Base-by-base conservation (phyloP, 64 coral and sea anemone genomes). In the Actinia tenebrosa region DNA sequence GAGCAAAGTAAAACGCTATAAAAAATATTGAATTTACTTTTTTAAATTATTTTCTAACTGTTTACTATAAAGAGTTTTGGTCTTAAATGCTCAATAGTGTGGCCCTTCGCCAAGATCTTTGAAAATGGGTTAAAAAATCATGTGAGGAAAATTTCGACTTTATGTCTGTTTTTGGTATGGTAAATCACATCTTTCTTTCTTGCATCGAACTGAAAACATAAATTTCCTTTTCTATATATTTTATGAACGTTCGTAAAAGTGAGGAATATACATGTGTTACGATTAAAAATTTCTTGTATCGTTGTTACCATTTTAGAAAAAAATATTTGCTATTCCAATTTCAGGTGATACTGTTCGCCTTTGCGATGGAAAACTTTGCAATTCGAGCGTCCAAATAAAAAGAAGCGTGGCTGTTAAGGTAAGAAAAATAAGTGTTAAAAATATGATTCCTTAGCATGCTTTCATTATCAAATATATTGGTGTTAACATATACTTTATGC, bases 351-450 rank as follows among this genome's bases (percentile, higher is more conserved):
- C 44, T 27, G 7, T 59, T 37, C 53, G 83, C 3, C 53, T 85
- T 17, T 85, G 83, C 26, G 54, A 85, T 53, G 83, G 83, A 63
- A 85, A 85, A 62, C 56, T 85, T 7, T 85, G 83, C 25, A 61
- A 43, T 11, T 85, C 83, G 5, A 85, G 83, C 53, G 83, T 63
- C 30, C 56, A 85, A 62, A 56, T 84, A 84, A 53, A 84, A 42
- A 85, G 83, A 62, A 85, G 26, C 18, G 15, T 85, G n/a, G 83
- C 83, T 26, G 83, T 85, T 1, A 85, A 85, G 83, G 83, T 85
- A 85, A 11, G 18, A 50, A 5, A 50, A 50, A 50, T 50, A 50
- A 50, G 47, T 1, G 47, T 5, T 52, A 46, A 17, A 10, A 52
- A 50, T 22, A 30, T 52, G 23, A n/a, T 25, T 53, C 37, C 13